Evolutionary conservation across 2,113 vertebrate species (phyloP), one percentile per base, ranked within the genome.

Genomic region (Psophia crepitans): DNA sequence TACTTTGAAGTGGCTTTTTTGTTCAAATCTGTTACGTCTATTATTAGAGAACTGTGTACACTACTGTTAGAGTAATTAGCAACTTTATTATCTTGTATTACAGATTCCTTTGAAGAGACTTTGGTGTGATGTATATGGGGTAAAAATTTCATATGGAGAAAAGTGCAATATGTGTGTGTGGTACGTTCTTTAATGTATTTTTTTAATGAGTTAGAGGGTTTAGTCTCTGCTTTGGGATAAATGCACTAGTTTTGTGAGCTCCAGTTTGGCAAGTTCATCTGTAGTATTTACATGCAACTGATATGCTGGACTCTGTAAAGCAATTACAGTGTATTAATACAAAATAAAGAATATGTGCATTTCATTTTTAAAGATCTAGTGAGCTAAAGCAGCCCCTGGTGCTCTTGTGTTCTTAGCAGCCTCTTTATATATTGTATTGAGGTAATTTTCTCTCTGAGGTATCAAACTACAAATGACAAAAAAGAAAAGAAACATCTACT

Each of bases 111-210:
- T 95, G 98, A 96, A 98, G 98, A 98, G 98, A 97, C 97, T 97
- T 98, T 93, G 97, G 97, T 97, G 94, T 96, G 91, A 94, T 90
- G 96, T 97, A 96, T 51, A 15, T 93, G 97, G 98, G 98, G 97
- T 97, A 97, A 97, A 91, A 95, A 95, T 95, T 97, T 97, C 96
- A 97, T 94, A 98, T 65, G 77, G 97, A 98, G 97, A 97, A 92
- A 98, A 98, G 98, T 98, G 98, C 98, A 98, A 98, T 98, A 97
- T 91, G 93, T 96, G 93, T 98, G 96, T 94, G 97, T 98, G 98
- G 98, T 98, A 98, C 94, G 97, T 97, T 97, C 97, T 96, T 97
- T 95, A 97, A 95, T 97, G 95, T 97, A 96, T 95, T 97, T 95
- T 97, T 97, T 97, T 96, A 97, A 97, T 93, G 91, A 96, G 63